Conservation (phyloP, 2,888 invertebrate species). For the Cerastoderma edule region DNA sequence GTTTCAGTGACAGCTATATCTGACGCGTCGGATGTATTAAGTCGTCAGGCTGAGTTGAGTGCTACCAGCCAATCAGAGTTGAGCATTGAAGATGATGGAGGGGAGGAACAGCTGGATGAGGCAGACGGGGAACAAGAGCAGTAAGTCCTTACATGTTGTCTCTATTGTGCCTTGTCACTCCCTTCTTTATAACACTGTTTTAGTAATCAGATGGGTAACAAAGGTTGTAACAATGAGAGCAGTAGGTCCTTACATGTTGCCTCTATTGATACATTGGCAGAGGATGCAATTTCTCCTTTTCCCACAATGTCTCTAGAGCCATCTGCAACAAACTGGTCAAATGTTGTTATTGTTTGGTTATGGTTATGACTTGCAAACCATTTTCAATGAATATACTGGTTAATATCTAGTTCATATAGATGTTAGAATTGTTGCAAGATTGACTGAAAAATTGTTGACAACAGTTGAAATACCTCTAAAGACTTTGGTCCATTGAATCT, state of each 20-base stretch:
- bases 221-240: background rate
- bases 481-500: too few relatives aligned
- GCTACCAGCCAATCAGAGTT: conserved; percentile 42
- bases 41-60: conserved; percentile 44
- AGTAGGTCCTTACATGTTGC: background rate
- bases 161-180: background rate
- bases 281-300: background rate
- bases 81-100: conserved; percentile 12
- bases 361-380: too few relatives aligned
- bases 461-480: background rate
- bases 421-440: too few relatives aligned
- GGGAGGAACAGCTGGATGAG: conserved; percentile 27
- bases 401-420: too few relatives aligned
- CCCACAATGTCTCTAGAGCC: background rate
- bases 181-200: background rate
- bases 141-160: conserved; percentile 5
- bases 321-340: background rate
- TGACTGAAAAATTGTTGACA: conserved; percentile 9
- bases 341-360: too few relatives aligned
- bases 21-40: conserved; percentile 32
- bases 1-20: conserved; percentile 42
- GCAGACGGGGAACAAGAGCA: conserved; percentile 32
- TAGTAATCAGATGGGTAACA: background rate
- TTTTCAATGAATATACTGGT: too few relatives aligned
- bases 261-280: background rate